A percentile compares a stretch with the other conserved stretches of the same genome.
phyloP scores from a whole-genome alignment of 2,888 invertebrate species.

The Sesamia inferens region DNA sequence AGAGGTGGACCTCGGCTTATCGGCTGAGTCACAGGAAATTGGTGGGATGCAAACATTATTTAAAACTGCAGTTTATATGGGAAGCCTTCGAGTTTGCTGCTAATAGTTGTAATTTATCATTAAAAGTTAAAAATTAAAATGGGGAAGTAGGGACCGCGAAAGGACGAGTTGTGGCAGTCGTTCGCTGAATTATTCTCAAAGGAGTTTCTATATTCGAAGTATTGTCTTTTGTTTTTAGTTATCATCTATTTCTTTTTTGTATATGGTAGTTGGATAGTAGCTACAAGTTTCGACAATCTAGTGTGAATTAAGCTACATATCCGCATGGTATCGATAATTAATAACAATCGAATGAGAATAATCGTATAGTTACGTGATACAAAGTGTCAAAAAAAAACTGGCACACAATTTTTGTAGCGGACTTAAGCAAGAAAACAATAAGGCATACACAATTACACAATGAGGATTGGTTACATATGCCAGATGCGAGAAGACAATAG shows the following conservation, averaged over 20 bases:
- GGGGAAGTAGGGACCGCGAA: constrained; percentile 35
- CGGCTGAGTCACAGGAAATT: constrained; percentile 76
- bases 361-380: constrained; percentile 10
- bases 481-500: constrained; percentile 67
- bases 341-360: constrained; percentile 43
- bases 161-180: constrained; percentile 24
- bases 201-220: constrained; percentile 19
- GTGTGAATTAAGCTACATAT: constrained; percentile 4
- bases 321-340: not conserved
- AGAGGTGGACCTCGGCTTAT: constrained; percentile 74
- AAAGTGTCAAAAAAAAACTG: constrained; percentile 42
- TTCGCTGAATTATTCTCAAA: constrained; percentile 27
- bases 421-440: constrained; percentile 68
- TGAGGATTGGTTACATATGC: constrained; percentile 67
- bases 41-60: constrained; percentile 67
- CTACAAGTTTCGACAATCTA: not conserved
- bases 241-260: not conserved
- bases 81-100: constrained; percentile 48
- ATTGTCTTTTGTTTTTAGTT: not conserved
- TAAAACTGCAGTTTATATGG: constrained; percentile 72
- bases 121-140: constrained; percentile 52
- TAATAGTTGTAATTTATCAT: constrained; percentile 49
- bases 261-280: not conserved
- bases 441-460: constrained; percentile 70
- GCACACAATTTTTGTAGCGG: constrained; percentile 38